A percentile compares a stretch with the other conserved stretches of the same genome.
Conservation (phyloP, 2,797 vertebrate genomes). For the Glossophaga mutica region DNA sequence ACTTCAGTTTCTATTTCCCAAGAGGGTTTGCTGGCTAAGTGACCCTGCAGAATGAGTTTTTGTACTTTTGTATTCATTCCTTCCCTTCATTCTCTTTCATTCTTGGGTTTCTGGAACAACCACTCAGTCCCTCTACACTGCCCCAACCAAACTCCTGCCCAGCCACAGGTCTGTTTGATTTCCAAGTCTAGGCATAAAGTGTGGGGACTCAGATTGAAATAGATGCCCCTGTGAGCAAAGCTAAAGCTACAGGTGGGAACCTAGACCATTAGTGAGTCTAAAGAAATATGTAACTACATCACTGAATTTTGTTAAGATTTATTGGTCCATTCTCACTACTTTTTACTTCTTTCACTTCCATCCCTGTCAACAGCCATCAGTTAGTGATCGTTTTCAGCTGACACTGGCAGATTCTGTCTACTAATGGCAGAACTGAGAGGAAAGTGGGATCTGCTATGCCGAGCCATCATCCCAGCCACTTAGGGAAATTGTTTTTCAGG, state of each 20-base stretch:
- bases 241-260: constrained; percentile 33
- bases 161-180: not conserved
- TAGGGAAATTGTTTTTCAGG: constrained; percentile 67
- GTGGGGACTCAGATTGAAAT: constrained; percentile 31
- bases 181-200: not conserved
- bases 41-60: not conserved
- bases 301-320: constrained; percentile 64
- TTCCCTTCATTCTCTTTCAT: constrained; percentile 17
- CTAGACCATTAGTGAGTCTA: constrained; percentile 6
- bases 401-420: not conserved
- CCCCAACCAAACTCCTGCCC: not conserved
- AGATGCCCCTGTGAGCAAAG: not conserved
- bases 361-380: constrained; percentile 19
- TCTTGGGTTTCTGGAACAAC: not conserved
- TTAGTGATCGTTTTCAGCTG: constrained; percentile 41
- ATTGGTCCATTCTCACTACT: constrained; percentile 56
- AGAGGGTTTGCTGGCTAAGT: not conserved
- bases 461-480: constrained; percentile 58
- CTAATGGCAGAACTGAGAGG: constrained; percentile 57
- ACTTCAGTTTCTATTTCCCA: not conserved
- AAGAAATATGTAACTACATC: constrained; percentile 39
- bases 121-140: not conserved
- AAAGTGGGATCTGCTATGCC: not conserved
- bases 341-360: constrained; percentile 69
- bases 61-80: not conserved